Evolutionary conservation across 92 coral and sea anemone genomes (phyloP).

Genomic region (Diadumene lineata): DNA sequence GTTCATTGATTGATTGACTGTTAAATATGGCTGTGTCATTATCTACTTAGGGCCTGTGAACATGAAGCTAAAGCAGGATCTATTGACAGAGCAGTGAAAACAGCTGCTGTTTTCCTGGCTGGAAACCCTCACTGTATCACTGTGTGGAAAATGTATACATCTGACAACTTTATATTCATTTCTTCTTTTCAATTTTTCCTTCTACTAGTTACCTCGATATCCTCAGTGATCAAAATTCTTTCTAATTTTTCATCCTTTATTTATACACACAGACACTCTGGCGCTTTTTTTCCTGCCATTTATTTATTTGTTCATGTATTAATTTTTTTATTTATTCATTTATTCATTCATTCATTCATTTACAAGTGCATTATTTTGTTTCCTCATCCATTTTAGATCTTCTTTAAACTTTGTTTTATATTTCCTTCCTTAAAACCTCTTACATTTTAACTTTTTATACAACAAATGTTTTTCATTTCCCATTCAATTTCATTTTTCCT

Average conservation of each 20-base stretch:
- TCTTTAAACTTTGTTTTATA: no score
- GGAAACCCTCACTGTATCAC: conserved; percentile 70
- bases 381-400: background rate
- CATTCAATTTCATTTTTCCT: background rate
- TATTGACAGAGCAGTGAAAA: conserved; percentile 68
- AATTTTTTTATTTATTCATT: no score
- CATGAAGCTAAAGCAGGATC: conserved; percentile 60
- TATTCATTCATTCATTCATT: no score
- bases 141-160: conserved; percentile 95
- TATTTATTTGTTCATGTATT: no score
- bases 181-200: background rate
- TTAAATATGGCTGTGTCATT: background rate
- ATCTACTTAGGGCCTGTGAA: conserved; percentile 68
- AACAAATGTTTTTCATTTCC: background rate
- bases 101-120: conserved; percentile 60
- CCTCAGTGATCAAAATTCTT: background rate
- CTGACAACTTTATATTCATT: background rate
- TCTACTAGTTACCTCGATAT: background rate
- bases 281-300: background rate
- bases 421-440: no score
- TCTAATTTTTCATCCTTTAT: background rate
- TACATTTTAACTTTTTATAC: background rate
- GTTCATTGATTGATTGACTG: no score
- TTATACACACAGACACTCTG: background rate
- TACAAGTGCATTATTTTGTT: no score